Conservation (phyloP, 2,888 invertebrate species). For the Machimus rusticus region DNA sequence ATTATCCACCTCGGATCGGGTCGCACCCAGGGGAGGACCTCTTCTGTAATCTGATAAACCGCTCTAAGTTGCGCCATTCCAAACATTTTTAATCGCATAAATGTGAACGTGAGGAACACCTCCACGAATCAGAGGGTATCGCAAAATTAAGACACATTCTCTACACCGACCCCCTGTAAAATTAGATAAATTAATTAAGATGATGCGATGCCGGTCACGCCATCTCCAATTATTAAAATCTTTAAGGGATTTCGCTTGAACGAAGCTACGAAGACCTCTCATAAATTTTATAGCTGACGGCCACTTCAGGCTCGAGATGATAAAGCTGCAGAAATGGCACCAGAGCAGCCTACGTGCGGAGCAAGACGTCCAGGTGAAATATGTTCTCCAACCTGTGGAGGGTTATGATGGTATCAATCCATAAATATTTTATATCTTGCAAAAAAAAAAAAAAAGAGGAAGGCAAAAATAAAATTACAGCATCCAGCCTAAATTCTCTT, state of each 20-base stretch:
- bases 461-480: background rate
- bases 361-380: background rate
- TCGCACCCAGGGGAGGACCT: background rate
- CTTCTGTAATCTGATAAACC: background rate
- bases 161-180: background rate
- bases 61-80: background rate
- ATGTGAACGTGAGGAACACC: background rate
- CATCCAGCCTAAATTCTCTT: background rate
- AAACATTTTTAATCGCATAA: constrained; percentile 14
- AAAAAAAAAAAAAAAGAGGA: background rate
- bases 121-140: background rate
- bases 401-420: background rate
- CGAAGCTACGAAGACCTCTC: background rate
- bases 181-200: constrained; percentile 10
- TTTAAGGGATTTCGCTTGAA: background rate
- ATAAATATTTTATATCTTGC: background rate
- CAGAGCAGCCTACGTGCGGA: background rate
- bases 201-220: background rate
- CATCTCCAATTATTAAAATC: background rate
- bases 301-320: background rate
- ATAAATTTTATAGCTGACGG: background rate
- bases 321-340: background rate
- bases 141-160: background rate
- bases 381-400: background rate
- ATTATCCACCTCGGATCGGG: background rate